Evolutionary conservation across 2,888 invertebrate genomes (phyloP).

Genomic region (Cataglyphis albicans): DNA sequence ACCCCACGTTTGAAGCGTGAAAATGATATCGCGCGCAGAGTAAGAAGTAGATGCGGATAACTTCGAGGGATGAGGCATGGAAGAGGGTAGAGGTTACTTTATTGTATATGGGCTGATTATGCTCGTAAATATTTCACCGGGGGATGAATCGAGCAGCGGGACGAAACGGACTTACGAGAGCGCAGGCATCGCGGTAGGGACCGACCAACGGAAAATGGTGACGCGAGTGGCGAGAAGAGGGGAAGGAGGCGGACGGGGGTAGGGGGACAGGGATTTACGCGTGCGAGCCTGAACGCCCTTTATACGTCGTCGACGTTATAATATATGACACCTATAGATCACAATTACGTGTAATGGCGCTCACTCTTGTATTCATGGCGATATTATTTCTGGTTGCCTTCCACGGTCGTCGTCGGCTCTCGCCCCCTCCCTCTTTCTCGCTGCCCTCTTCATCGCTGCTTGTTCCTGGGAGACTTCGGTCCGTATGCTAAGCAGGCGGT

Average conservation of each 20-base stretch:
- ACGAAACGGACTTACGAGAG: conserved; percentile 63
- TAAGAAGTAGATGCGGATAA: conserved; percentile 33
- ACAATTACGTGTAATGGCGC: conserved; percentile 85
- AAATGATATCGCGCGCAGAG: conserved; percentile 29
- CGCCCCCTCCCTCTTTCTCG: conserved; percentile 12
- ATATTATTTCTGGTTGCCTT: conserved; percentile 83
- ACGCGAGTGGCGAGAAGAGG: conserved; percentile 60
- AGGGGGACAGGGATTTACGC: conserved; percentile 81
- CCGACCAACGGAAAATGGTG: conserved; percentile 66
- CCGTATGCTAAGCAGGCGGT: conserved; percentile 82
- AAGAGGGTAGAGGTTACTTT: conserved; percentile 64
- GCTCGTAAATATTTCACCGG: conserved; percentile 81
- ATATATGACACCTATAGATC: conserved; percentile 84
- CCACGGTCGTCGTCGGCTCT: conserved; percentile 71
- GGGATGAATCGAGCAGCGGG: conserved; percentile 70
- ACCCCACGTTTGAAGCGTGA: conserved; percentile 18
- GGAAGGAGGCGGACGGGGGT: background rate
- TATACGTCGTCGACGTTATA: conserved; percentile 82
- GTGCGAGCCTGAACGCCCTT: conserved; percentile 81
- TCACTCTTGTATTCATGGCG: conserved; percentile 84
- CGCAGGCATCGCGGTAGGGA: conserved; percentile 59
- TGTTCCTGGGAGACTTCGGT: conserved; percentile 72
- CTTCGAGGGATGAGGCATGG: conserved; percentile 40
- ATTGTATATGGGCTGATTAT: conserved; percentile 80
- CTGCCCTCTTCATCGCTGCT: conserved; percentile 57